Base-by-base conservation (phyloP, 2,888 invertebrate genomes). In the Leptinotarsa rubiginosa region DNA sequence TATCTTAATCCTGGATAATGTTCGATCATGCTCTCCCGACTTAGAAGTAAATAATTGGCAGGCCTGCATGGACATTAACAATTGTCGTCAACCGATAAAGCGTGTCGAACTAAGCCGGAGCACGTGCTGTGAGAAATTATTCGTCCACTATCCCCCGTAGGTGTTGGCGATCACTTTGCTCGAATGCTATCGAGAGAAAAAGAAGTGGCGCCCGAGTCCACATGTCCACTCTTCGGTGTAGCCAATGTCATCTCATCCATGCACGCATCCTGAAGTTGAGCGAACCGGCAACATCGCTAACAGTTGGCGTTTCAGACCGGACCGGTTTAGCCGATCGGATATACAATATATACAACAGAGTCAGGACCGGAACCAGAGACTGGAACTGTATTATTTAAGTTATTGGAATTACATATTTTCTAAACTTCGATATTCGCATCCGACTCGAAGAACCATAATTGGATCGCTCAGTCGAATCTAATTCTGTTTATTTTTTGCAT, bases 301-400 rank as follows among this genome's bases (percentile, higher is more conserved):
- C 78, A 80, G 80, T 78, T 79, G 78, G 78, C 74, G 78, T 77
- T 78, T 79, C 73, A 75, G 72, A 70, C 72, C 74, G 79, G 80
- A 81, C 81, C 80, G 81, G 81, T 81, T 78, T 79, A 75, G 74
- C 72, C 70, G 75, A 77, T 77, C 69, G 70, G 72, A 74, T 75
- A 69, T 72, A 73, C 72, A 68, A 71, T 76, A 76, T 41, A 41
- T 71, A 69, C 74, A 75, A 72, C 77, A 75, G 65, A 74, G 70
- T 77, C 62, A 62, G 62, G 41, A 12, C 31, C 62, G 62, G 62
- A 62, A 31, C 20, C 56, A 13, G 22, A 56, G 0, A 13, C 62
- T 31, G n/a, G 25, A 25, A 10, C 41, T 41, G 41, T 10, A 41
- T 10, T 10, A 41, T 41, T 41, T 41, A 10, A 41, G 41, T 10